These are phyloP conservation scores for Argyresthia goedartella DNA, from an alignment of 2,888 invertebrate genomes.

Conservation along the genomic window DNA sequence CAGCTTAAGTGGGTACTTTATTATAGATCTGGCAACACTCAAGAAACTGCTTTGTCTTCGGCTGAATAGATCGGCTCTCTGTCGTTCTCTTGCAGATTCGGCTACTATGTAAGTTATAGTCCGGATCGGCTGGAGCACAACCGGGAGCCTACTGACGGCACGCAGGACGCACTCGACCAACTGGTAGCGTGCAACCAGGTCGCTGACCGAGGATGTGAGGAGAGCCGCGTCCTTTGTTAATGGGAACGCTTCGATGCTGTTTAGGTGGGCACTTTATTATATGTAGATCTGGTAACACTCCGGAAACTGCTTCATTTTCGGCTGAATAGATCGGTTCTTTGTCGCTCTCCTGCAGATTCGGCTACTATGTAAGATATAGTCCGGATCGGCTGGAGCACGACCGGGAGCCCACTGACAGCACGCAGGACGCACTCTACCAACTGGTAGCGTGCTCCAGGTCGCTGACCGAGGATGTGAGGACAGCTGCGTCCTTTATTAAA, in stretches of 20 bases:
- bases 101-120: too few relatives aligned
- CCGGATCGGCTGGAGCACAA: conserved; percentile 72
- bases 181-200: conserved; percentile 88
- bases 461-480: conserved; percentile 89
- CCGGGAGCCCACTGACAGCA: conserved; percentile 65
- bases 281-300: too few relatives aligned
- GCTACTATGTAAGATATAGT: too few relatives aligned
- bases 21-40: too few relatives aligned
- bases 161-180: conserved; percentile 89
- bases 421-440: conserved; percentile 89
- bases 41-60: too few relatives aligned
- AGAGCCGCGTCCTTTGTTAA: conserved; percentile 93
- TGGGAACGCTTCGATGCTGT: conserved; percentile 84
- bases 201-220: conserved; percentile 89
- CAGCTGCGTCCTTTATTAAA: conserved; percentile 91
- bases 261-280: conserved; percentile 73
- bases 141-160: conserved; percentile 65
- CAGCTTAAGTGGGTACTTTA: conserved; percentile 76
- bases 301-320: too few relatives aligned
- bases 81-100: too few relatives aligned
- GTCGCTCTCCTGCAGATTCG: too few relatives aligned
- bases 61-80: too few relatives aligned
- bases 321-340: too few relatives aligned
- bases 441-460: conserved; percentile 89
- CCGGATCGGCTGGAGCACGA: conserved; percentile 72